Conservation (phyloP, 1,140 invertebrate species). For the Colletes latitarsis region DNA sequence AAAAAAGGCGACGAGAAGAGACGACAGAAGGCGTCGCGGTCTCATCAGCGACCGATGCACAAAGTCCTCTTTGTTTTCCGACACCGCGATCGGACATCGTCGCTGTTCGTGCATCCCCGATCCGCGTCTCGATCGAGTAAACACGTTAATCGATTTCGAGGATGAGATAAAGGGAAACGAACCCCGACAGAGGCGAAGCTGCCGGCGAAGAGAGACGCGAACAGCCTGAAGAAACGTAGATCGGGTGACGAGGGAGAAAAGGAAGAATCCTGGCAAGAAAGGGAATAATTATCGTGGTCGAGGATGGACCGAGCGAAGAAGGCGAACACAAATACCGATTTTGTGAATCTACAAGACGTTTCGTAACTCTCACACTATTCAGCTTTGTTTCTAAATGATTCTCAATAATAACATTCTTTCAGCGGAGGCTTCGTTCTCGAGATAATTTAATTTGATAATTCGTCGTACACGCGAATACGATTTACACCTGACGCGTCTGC, state of each 20-base stretch:
- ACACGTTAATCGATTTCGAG: conserved; percentile 60
- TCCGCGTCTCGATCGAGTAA: conserved; percentile 53
- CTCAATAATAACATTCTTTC: too few species aligned
- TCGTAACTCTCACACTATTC: too few species aligned
- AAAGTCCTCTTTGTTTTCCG: conserved; percentile 62
- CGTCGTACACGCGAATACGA: too few species aligned
- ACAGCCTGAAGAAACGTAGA: conserved; percentile 31
- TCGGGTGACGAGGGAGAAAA: neutral
- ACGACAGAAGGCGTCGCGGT: conserved; percentile 41
- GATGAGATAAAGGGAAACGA: conserved; percentile 15
- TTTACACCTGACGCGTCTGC: too few species aligned
- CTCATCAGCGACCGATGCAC: conserved; percentile 56
- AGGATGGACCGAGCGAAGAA: too few species aligned
- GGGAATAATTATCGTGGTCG: neutral
- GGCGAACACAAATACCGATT: neutral
- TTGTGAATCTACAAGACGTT: too few species aligned
- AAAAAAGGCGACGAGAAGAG: conserved; percentile 8
- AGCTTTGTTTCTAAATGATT: too few species aligned
- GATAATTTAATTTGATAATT: too few species aligned
- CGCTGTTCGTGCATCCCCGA: conserved; percentile 43
- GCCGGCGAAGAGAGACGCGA: conserved; percentile 19
- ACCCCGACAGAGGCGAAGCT: conserved; percentile 16
- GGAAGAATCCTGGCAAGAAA: conserved; percentile 1
- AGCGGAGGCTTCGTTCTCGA: too few species aligned
- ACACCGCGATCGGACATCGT: conserved; percentile 43